phyloP scores from a whole-genome alignment of 2,113 vertebrate species.

The Chlamydotis undulata region DNA sequence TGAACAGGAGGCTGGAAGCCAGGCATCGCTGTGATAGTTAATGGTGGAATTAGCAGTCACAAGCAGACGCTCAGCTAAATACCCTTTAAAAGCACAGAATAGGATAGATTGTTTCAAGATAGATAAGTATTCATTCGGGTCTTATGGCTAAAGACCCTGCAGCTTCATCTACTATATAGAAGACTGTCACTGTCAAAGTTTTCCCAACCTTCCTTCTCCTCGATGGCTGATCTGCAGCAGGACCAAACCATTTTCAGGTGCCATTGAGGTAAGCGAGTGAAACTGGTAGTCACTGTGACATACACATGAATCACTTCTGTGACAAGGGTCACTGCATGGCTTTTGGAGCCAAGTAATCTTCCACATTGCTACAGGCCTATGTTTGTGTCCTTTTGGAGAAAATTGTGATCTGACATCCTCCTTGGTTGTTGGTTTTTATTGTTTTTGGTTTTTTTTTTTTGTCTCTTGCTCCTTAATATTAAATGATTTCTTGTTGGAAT shows the following conservation, averaged over 20 bases:
- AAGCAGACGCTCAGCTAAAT: not conserved
- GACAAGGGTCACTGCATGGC: not conserved
- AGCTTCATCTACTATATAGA: not conserved
- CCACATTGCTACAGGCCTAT: not conserved
- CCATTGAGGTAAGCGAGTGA: not conserved
- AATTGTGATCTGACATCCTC: not conserved
- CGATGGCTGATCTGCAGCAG: not conserved
- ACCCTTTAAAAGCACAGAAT: not conserved
- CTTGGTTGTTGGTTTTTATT: not conserved
- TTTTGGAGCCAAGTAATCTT: not conserved
- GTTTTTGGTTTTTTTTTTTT: not conserved
- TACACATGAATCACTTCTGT: not conserved
- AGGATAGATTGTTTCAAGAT: not conserved
- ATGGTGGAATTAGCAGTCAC: not conserved
- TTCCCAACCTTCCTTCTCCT: not conserved
- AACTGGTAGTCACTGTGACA: not conserved
- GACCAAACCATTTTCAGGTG: not conserved
- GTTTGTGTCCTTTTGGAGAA: not conserved
- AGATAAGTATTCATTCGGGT: not conserved
- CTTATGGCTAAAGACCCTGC: not conserved
- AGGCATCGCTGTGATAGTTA: not conserved
- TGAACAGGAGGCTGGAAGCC: not conserved
- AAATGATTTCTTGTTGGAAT: not conserved
- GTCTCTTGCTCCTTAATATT: not conserved
- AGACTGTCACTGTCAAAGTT: not conserved